Base-by-base conservation (phyloP, 2,888 invertebrate species). In the Epicampocera succincta region DNA sequence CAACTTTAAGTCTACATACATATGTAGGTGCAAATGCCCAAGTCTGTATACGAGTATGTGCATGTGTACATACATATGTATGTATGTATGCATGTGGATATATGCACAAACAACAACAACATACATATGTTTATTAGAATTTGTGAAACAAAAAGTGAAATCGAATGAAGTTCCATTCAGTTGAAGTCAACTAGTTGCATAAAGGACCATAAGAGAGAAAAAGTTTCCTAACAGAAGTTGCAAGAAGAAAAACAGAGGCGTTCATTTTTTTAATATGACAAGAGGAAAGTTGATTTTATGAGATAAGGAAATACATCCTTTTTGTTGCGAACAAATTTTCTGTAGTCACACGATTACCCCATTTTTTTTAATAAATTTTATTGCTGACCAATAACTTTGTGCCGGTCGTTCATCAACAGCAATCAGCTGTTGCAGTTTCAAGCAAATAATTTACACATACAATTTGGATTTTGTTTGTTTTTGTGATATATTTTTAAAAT, bases 121-220 rank as follows among this genome's bases (percentile, higher is more conserved):
- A n/a, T n/a, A n/a, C n/a, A n/a, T 42, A 21, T 3, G n/a, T 60
- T 25, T 15, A 46, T 9, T 29, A 25, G 15, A 38, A 33, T 48
- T 40, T 33, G 8, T 38, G 1, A 38, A 29, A 15, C 46, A 63
- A 19, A 19, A 46, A 1, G 8, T 6, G 21, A 19, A 50, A 21
- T 40, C 29, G 38, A 44, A 46, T 46, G 63, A 61, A 63, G 29
- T 63, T 63, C 17, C 50, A 78, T 52, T 42, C 15, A 58, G 52
- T 48, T 75, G 61, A 42, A 48, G 40, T 61, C 46, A 54, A 9
- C n/a, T 52, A 82, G 81, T 82, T 82, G 81, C 81, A 82, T 71
- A 58, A 69, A 58, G 33, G 9, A 33, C 8, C 33, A 5, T 1
- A 9, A 33, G 50, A 80, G 61, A 50, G 33, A 50, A 54, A 48